Base-by-base conservation (phyloP, 30 jellyfish, hydroid and myxozoan species). In the Rhopilema esculentum region DNA sequence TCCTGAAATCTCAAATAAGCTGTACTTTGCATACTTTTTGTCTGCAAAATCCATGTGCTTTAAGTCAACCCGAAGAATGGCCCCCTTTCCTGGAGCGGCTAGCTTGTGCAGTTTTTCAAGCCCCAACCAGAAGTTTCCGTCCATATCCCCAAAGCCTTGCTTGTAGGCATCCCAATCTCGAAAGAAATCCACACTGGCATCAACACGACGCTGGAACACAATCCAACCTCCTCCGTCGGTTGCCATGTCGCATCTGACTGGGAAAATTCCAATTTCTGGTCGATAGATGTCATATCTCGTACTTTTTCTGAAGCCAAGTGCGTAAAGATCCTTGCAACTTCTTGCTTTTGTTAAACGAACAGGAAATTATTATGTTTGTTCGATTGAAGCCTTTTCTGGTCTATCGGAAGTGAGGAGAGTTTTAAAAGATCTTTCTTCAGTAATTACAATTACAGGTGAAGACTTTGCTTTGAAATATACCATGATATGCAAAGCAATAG, bases 181-280 rank as follows among this genome's bases (percentile, higher is more conserved):
- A 22, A 25, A 25, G 33, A 79, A 79, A 30, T 29, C 48, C 9
- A 79, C 80, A 8, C 1, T 52, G 31, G 31, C 53, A 33, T 79
- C 80, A 17, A 30, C 40, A 23, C 89, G 89, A 18, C 80, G 67
- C 52, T 79, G 89, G 50, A 79, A 7, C 28, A 79, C 80, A 16
- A 79, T 63, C 89, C 89, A 79, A 19, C 89, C 89, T 27, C 89
- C 89, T 1, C 89, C 89, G 27, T 61, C 66, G 6, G 89, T 79
- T 30, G 24, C 29, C 89, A 79, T 79, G 62, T 79, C 89, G 52
- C 89, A 79, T 7, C 80, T 4, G 64, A 70, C 80, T 16, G 32
- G 21, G 24, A 70, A 26, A 4, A 70, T 24, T 7, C 48, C 27
- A 17, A 24, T 26, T 20, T 0, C 64, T 0, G 80, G 80, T 17